These are phyloP conservation scores for Protobothrops flavoviridis DNA, from an alignment of 2,113 vertebrate species.

Conservation along the genomic window DNA sequence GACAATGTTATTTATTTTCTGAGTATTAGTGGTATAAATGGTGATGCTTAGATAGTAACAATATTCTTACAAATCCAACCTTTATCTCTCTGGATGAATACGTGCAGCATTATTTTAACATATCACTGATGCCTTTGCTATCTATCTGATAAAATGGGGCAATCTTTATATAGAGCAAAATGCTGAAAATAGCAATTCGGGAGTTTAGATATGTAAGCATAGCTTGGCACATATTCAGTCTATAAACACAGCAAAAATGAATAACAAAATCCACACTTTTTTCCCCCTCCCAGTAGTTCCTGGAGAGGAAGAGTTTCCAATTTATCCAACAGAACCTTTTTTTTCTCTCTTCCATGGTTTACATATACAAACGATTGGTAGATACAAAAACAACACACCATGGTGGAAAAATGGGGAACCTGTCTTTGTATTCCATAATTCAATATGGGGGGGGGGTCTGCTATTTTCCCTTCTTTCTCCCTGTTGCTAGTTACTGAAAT, in stretches of 20 bases:
- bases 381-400: not conserved
- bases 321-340: not conserved
- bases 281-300: not conserved
- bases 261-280: not conserved
- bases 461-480: not conserved
- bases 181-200: constrained; percentile 67
- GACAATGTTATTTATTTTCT: constrained; percentile 35
- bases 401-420: not conserved
- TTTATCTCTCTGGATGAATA: constrained; percentile 50
- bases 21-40: constrained; percentile 57
- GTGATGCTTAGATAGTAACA: constrained; percentile 51
- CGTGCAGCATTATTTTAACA: constrained; percentile 52
- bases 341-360: not conserved
- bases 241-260: not conserved
- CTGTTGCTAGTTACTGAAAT: not conserved
- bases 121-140: constrained; percentile 61
- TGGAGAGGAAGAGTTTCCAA: not conserved
- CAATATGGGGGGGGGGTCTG: not conserved
- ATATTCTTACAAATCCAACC: constrained; percentile 62
- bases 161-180: constrained; percentile 56
- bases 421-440: not conserved
- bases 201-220: constrained; percentile 66
- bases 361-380: not conserved
- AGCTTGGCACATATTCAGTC: constrained; percentile 55
- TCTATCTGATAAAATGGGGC: constrained; percentile 66